Percentiles rank a stretch among this genome's conserved stretches.
phyloP scores from a whole-genome alignment of 1,140 invertebrate species.

The Bombus turneri region DNA sequence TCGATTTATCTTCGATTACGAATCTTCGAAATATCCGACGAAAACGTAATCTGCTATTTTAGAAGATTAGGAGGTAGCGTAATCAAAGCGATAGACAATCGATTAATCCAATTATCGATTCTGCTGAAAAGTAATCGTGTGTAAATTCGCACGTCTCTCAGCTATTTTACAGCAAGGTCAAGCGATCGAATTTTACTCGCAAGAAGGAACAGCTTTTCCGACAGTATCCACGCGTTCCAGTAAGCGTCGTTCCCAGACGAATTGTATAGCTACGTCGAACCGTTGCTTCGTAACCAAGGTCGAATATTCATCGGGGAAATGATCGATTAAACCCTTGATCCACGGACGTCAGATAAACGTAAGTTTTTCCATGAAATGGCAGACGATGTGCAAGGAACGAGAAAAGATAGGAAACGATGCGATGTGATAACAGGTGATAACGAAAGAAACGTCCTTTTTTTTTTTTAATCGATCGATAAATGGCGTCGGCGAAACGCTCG shows the following conservation, averaged over 20 bases:
- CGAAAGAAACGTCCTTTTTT: background rate
- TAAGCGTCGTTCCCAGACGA: background rate
- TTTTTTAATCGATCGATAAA: background rate
- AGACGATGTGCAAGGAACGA: no score
- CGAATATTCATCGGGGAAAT: background rate
- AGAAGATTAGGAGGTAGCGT: no score
- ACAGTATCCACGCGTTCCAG: background rate
- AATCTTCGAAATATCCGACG: background rate
- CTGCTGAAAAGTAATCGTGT: background rate
- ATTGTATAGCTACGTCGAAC: background rate
- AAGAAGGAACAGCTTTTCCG: background rate
- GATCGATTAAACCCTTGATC: conserved; percentile 44
- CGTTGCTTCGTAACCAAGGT: background rate
- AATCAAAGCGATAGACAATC: background rate
- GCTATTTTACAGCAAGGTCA: background rate
- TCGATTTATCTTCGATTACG: background rate
- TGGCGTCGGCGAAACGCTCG: background rate
- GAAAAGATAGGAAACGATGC: no score
- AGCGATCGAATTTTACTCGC: background rate
- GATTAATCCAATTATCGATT: background rate
- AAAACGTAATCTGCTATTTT: background rate
- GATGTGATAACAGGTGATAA: background rate
- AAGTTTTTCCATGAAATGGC: conserved; percentile 11
- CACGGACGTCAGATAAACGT: conserved; percentile 7
- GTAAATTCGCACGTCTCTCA: background rate